These are phyloP conservation scores for Hirtodrosophila duncani DNA, from an alignment of 2,888 invertebrate species.

Conservation along the genomic window DNA sequence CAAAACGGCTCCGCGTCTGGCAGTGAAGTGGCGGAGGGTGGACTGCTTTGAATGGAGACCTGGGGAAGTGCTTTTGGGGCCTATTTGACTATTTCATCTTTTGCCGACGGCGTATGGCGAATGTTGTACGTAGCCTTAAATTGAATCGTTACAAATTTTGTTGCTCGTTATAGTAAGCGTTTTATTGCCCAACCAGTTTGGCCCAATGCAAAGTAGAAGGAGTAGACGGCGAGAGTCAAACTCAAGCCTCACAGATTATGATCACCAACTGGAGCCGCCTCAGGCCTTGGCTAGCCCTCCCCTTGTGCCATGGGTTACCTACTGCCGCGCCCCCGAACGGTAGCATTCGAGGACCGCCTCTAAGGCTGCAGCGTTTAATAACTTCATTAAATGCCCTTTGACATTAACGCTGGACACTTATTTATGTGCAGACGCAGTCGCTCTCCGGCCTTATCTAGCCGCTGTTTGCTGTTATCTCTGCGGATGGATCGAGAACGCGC, in stretches of 20 bases:
- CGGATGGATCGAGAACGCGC: slow-evolving; percentile 41
- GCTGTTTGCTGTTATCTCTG: slow-evolving; percentile 25
- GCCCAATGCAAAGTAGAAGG: slow-evolving; percentile 49
- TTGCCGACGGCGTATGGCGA: slow-evolving; percentile 56
- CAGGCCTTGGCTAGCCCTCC: slow-evolving; percentile 1
- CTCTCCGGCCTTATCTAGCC: background rate
- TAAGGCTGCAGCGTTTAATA: slow-evolving; percentile 57
- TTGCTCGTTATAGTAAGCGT: slow-evolving; percentile 76
- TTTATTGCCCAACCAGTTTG: slow-evolving; percentile 70
- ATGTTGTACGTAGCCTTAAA: slow-evolving; percentile 71
- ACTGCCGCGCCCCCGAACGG: slow-evolving; percentile 29
- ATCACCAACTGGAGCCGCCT: slow-evolving; percentile 25
- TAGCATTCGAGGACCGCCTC: slow-evolving; percentile 39
- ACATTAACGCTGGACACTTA: slow-evolving; percentile 54
- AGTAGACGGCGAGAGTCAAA: slow-evolving; percentile 15
- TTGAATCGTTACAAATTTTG: slow-evolving; percentile 76
- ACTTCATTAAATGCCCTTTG: slow-evolving; percentile 72
- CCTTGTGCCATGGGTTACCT: background rate
- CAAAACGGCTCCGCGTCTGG: slow-evolving; percentile 54
- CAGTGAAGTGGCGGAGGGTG: background rate
- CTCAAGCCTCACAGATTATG: slow-evolving; percentile 51
- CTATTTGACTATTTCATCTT: slow-evolving; percentile 68
- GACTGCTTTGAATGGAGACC: background rate
- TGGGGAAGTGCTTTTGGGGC: slow-evolving; percentile 21
- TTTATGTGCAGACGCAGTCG: slow-evolving; percentile 26